These are phyloP conservation scores for Pseudobourletiella spinata DNA, from an alignment of 1,140 invertebrate genomes.

Conservation along the genomic window DNA sequence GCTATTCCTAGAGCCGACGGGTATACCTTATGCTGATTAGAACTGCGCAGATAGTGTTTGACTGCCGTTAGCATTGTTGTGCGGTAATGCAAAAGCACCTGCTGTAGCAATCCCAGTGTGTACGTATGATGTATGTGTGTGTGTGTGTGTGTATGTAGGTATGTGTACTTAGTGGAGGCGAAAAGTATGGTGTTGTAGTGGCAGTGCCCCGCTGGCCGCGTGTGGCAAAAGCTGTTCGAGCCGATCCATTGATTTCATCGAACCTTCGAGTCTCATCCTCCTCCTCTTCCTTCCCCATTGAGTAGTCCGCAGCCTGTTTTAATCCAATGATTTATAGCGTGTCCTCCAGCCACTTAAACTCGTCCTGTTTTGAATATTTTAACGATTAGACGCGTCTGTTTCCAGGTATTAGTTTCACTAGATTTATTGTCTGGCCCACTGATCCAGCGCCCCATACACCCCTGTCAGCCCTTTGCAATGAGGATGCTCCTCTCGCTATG, in stretches of 20 bases:
- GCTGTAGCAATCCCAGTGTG: background rate
- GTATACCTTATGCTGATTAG: too few relatives aligned
- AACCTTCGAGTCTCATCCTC: too few relatives aligned
- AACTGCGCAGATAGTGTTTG: too few relatives aligned
- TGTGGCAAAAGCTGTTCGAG: background rate
- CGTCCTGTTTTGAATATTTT: background rate
- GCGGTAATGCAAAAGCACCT: background rate
- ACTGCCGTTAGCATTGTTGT: background rate
- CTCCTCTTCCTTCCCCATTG: too few relatives aligned
- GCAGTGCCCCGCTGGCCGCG: background rate
- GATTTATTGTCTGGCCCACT: background rate
- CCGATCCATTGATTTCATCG: background rate
- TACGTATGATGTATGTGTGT: background rate
- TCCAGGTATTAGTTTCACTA: background rate
- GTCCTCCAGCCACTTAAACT: background rate
- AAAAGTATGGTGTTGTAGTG: too few relatives aligned
- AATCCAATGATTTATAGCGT: background rate
- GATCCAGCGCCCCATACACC: background rate
- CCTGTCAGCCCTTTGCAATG: too few relatives aligned
- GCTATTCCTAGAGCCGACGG: too few relatives aligned
- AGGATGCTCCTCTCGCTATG: too few relatives aligned
- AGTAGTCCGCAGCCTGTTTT: too few relatives aligned
- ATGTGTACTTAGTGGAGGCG: too few relatives aligned
- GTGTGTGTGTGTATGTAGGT: background rate
- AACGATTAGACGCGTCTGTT: background rate